Evolutionary conservation across 2,113 vertebrate genomes (phyloP).

Genomic region (Pontoporia blainvillei): DNA sequence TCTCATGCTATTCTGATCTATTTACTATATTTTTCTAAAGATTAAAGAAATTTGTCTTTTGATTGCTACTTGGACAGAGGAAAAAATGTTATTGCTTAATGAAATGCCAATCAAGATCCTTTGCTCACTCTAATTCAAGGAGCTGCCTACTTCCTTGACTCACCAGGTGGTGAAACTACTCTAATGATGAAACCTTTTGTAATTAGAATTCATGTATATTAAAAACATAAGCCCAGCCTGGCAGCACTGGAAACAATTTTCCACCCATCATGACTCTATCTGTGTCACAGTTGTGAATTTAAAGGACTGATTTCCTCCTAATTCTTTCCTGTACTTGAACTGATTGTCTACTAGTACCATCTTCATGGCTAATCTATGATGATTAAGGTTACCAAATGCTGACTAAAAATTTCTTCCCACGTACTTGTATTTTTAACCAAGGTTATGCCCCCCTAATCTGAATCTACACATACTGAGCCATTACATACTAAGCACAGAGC

Average conservation of each 20-base stretch:
- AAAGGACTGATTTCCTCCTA: neutral
- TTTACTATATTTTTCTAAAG: neutral
- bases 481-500: neutral
- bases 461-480: neutral
- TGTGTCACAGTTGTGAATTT: neutral
- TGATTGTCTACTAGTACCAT: neutral
- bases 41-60: neutral
- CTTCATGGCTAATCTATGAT: neutral
- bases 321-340: neutral
- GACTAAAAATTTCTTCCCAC: neutral
- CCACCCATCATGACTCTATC: neutral
- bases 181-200: neutral
- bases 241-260: neutral
- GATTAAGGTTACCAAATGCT: neutral
- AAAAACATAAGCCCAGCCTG: neutral
- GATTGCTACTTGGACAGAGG: neutral
- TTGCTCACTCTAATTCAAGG: neutral
- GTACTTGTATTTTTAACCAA: neutral
- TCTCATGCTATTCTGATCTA: neutral
- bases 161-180: neutral
- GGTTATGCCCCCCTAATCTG: neutral
- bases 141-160: neutral
- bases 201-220: neutral
- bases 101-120: neutral
- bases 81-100: neutral